Evolutionary conservation across 2,888 invertebrate genomes (phyloP).

Genomic region (Drosophila eohydei): DNA sequence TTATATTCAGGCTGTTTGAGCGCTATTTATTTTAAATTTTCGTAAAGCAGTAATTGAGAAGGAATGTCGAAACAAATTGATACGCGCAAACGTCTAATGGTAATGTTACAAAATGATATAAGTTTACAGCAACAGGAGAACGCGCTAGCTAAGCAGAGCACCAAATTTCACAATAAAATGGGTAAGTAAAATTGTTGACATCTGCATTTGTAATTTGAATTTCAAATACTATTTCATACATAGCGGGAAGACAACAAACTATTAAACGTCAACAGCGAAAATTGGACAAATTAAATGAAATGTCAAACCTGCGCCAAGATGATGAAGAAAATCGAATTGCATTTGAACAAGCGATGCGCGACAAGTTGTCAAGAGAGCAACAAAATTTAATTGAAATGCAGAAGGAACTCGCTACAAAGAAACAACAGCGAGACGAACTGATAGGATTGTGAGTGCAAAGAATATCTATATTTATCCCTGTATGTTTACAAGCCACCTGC

Average conservation of each 20-base stretch:
- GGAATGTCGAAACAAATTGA: constrained; percentile 37
- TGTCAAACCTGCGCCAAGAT: background rate
- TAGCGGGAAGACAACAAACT: constrained; percentile 9
- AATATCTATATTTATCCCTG: background rate
- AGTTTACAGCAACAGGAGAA: constrained; percentile 19
- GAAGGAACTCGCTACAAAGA: constrained; percentile 11
- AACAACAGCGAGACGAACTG: constrained; percentile 28
- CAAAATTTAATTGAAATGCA: constrained; percentile 15
- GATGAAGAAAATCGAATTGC: constrained; percentile 29
- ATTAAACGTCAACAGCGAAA: constrained; percentile 29
- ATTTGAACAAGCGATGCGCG: constrained; percentile 17
- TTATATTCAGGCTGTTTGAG: background rate
- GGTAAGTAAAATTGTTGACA: constrained; percentile 30
- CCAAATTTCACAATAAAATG: constrained; percentile 25
- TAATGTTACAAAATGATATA: constrained; percentile 34
- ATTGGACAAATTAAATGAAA: constrained; percentile 8
- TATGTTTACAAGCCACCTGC: too few species aligned
- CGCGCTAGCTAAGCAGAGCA: constrained; percentile 33
- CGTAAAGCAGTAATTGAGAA: background rate
- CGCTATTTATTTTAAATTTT: constrained; percentile 23
- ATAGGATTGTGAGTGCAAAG: constrained; percentile 42
- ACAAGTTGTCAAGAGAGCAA: constrained; percentile 29
- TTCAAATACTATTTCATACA: background rate
- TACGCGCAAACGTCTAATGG: constrained; percentile 35
- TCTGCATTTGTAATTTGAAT: background rate